Evolutionary conservation across 2,113 vertebrate genomes (phyloP), one percentile per base, ranked within the genome.

Genomic region (Dipodomys stephensi): DNA sequence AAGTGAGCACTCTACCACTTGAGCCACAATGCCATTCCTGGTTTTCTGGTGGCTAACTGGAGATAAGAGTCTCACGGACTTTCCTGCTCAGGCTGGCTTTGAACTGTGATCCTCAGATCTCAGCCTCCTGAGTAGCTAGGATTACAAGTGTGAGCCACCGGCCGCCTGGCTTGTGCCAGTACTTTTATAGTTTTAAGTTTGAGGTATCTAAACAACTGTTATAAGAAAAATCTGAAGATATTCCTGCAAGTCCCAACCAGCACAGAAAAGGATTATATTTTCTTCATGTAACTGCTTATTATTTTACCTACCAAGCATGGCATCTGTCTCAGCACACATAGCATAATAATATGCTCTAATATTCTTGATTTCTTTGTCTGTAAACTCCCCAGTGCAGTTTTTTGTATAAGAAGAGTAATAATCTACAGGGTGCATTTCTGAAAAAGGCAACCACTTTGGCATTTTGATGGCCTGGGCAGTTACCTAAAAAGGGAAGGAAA

Each of bases 291-390:
- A 94, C 71, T 95, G 82, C 71, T 94, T 91, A 83, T 81, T 76
- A 95, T 22, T 86, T 74, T 69, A 98, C 98, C 95, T 96, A 99
- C 99, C 99, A 81, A 99, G 97, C 99, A 99, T 99, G 90, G 98
- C 98, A 96, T 99, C 99, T 80, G 99, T 98, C 96, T 99, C 99
- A 0, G 99, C 99, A 97, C 99, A 99, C 99, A 99, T 99, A 83
- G 99, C 99, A 87, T 99, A 99, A 97, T 99, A 99, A 98, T 98
- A 99, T 44, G 98, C 98, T 93, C 99, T 98, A 82, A 99, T 99
- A 92, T 97, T 97, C 97, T 91, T 98, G 84, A 99, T 98, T 98
- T 99, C 99, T 92, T 98, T 95, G 39, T 98, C 83, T 87, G 99
- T 99, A 97, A 99, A 99, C 82, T 95, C 92, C 23, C 98, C 97